Evolutionary conservation across 2,113 vertebrate genomes (phyloP).

Genomic region (Pycnonotus jocosus): DNA sequence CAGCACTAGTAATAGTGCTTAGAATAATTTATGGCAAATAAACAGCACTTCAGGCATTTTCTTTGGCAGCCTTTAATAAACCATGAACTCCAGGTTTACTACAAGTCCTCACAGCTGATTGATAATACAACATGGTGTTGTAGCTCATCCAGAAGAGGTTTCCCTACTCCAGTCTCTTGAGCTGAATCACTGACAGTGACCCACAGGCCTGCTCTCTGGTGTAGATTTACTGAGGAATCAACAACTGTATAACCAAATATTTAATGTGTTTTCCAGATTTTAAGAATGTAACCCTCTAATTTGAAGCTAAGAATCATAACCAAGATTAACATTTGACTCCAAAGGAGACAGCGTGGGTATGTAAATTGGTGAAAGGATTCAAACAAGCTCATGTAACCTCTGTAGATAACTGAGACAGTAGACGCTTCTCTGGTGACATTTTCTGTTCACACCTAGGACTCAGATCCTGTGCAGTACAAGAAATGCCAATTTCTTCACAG

Average conservation of each 20-base stretch:
- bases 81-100: slow-evolving; percentile 33
- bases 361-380: not conserved
- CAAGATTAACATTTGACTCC: not conserved
- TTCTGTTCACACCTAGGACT: not conserved
- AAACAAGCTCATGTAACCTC: not conserved
- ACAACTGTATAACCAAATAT: not conserved
- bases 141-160: not conserved
- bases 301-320: not conserved
- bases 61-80: slow-evolving; percentile 62
- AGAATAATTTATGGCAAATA: slow-evolving; percentile 64
- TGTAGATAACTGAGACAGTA: not conserved
- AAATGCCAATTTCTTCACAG: not conserved
- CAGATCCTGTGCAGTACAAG: not conserved
- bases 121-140: not conserved
- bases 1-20: slow-evolving; percentile 16
- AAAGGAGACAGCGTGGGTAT: not conserved
- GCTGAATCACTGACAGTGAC: not conserved
- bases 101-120: slow-evolving; percentile 8
- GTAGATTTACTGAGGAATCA: not conserved
- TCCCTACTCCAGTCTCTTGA: slow-evolving; percentile 5
- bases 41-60: slow-evolving; percentile 46
- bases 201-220: not conserved
- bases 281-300: not conserved
- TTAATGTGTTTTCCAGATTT: not conserved
- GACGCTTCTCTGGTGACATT: not conserved